Base-by-base conservation (phyloP, 1,140 invertebrate species). In the Glossosoma conforme region DNA sequence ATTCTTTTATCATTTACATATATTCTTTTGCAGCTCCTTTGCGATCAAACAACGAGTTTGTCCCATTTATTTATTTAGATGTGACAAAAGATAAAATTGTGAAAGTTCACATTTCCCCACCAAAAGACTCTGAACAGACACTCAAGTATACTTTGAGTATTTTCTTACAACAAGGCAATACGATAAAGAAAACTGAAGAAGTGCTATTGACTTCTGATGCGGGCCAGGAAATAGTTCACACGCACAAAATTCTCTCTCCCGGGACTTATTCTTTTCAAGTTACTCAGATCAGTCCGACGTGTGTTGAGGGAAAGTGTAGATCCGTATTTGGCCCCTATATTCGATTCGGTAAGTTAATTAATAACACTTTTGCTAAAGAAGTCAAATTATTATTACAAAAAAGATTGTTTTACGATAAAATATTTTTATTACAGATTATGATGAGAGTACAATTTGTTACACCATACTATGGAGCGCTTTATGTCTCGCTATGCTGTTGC, bases 21-120 rank as follows among this genome's bases (percentile, higher is more conserved):
- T 42, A 2, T 44, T 2, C 35, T 21, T 35, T 45, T 44, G 2
- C 32, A 45, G 28, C 19, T 11, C 19, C 43, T 11, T 18, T 19
- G 19, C 15, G 22, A 21, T 21, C 19, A n/a, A 15, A 15, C n/a
- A 13, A 45, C 2, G 32, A 38, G 19, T 48, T 35, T 35, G 14
- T 40, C 3, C 50, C 55, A n/a, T 57, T 57, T 53, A 24, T 53
- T 15, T 57, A 57, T 52, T 19, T 53, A 22, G 41, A 48, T 33
- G 11, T 49, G 10, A 18, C 30, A 25, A 37, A 52, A 38, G n/a
- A 18, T 22, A 10, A 35, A 20, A 20, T 38, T 15, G n/a, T 48
- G 2, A 11, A 47, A 28, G 25, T 52, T 15, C 36, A 48, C 25
- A 44, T 49, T 21, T 28, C 48, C 2, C 22, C 24, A 24, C 32